A percentile compares a stretch with the other conserved stretches of the same genome.
phyloP scores from a whole-genome alignment of 1,140 invertebrate species.

The Dinothrombium tinctorium region DNA sequence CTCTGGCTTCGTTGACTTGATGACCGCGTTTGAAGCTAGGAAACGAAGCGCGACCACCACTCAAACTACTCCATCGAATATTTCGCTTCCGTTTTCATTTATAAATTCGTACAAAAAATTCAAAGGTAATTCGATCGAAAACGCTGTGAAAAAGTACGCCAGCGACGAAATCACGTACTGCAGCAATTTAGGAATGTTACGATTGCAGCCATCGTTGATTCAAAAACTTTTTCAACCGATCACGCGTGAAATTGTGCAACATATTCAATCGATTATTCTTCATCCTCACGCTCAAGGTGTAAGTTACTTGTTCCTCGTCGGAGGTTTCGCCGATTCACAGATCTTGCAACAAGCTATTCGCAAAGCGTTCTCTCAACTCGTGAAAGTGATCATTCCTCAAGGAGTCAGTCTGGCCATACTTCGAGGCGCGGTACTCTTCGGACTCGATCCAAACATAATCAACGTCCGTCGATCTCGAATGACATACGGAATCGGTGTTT shows the following conservation, averaged over 20 bases:
- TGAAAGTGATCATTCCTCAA: conserved; percentile 32
- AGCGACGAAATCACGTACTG: conserved; percentile 24
- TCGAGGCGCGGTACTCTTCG: conserved; percentile 31
- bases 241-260: conserved; percentile 26
- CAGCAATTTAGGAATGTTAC: conserved; percentile 29
- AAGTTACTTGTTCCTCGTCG: conserved; percentile 31
- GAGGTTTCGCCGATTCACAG: conserved; percentile 32
- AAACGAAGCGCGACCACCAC: conserved; percentile 29
- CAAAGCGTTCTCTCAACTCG: conserved; percentile 22
- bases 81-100: conserved; percentile 34
- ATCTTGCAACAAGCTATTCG: conserved; percentile 29
- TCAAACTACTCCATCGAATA: conserved; percentile 27
- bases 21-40: conserved; percentile 32
- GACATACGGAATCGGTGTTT: conserved; percentile 35
- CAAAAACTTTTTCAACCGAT: conserved; percentile 27
- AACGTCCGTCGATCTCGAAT: conserved; percentile 26
- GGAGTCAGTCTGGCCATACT: conserved; percentile 24
- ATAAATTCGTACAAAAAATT: conserved; percentile 31
- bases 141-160: conserved; percentile 5
- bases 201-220: conserved; percentile 29
- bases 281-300: conserved; percentile 24
- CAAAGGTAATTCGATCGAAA: conserved; percentile 18
- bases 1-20: conserved; percentile 32
- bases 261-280: conserved; percentile 21
- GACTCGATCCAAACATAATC: conserved; percentile 30